A percentile compares a stretch with the other conserved stretches of the same genome.
Evolutionary conservation across 2,888 invertebrate species (phyloP).

Genomic region (Gasteruption jaculator): DNA sequence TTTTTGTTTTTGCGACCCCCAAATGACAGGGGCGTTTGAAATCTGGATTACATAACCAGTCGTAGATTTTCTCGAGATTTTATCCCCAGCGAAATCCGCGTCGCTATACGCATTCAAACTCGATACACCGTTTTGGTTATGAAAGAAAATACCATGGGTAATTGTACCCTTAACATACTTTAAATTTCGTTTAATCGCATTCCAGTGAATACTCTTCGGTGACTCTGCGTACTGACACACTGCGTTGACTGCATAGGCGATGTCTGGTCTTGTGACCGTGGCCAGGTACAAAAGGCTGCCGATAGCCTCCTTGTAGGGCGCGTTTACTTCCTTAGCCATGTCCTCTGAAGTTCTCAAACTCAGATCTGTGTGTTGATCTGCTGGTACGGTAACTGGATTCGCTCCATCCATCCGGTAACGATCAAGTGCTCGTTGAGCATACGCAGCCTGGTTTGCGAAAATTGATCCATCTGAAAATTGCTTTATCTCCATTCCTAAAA

Average conservation of each 20-base stretch:
- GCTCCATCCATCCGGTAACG: slow-evolving; percentile 16
- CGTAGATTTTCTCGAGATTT: slow-evolving; percentile 20
- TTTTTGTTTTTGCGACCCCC: slow-evolving; percentile 20
- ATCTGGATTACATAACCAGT: slow-evolving; percentile 20
- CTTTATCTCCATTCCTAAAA: slow-evolving; percentile 19
- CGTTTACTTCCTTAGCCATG: neutral
- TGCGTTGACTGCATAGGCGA: slow-evolving; percentile 16
- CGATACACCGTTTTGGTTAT: neutral
- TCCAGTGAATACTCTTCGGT: slow-evolving; percentile 19
- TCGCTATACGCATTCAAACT: slow-evolving; percentile 14
- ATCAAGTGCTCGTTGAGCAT: slow-evolving; percentile 10
- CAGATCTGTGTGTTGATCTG: slow-evolving; percentile 3
- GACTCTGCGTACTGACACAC: slow-evolving; percentile 14
- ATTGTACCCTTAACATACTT: slow-evolving; percentile 19
- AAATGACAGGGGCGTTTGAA: slow-evolving; percentile 16
- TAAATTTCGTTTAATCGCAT: slow-evolving; percentile 21
- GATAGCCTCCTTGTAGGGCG: slow-evolving; percentile 21
- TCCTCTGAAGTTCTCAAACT: neutral
- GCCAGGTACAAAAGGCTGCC: slow-evolving; percentile 21
- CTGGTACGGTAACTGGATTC: slow-evolving; percentile 14
- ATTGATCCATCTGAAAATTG: slow-evolving; percentile 14
- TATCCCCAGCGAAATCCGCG: slow-evolving; percentile 23
- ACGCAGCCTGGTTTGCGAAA: slow-evolving; percentile 10
- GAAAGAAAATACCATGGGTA: slow-evolving; percentile 14
- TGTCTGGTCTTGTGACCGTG: slow-evolving; percentile 18